phyloP scores from a whole-genome alignment of 2,797 vertebrate species.

The Apogon hyalosoma region DNA sequence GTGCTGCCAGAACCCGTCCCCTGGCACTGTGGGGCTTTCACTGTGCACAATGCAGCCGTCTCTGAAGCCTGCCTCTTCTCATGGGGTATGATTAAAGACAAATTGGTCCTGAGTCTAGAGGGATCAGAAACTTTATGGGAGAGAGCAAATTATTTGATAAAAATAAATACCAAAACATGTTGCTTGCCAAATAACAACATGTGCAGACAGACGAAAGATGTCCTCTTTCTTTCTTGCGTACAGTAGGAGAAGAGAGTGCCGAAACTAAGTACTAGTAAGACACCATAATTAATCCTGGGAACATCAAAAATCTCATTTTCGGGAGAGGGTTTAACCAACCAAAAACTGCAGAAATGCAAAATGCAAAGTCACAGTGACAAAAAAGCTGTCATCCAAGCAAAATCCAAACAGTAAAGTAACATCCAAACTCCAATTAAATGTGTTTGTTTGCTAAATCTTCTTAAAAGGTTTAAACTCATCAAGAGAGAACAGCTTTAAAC shows the following conservation, averaged over 20 bases:
- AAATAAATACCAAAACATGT: conserved; percentile 45
- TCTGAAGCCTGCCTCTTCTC: conserved; percentile 44
- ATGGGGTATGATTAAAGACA: conserved; percentile 40
- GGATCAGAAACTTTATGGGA: conserved; percentile 26
- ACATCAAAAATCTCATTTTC: no score
- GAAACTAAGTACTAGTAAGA: conserved; percentile 4
- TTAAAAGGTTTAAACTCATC: conserved; percentile 47
- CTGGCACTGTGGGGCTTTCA: conserved; percentile 47
- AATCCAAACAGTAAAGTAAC: conserved; percentile 17
- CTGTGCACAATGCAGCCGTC: conserved; percentile 52
- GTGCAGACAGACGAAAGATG: conserved; percentile 41
- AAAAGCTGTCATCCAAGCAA: conserved; percentile 17
- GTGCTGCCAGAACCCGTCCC: conserved; percentile 57
- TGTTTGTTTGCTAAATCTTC: conserved; percentile 41
- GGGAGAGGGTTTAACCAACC: no score
- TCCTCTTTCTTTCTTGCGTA: conserved; percentile 17
- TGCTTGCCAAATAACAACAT: conserved; percentile 39
- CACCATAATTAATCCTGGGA: background rate
- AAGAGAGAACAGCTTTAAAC: conserved; percentile 40
- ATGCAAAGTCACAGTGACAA: conserved; percentile 58
- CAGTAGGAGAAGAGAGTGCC: conserved; percentile 1
- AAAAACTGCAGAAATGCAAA: conserved; percentile 32
- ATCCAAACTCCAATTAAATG: conserved; percentile 41
- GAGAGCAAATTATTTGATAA: conserved; percentile 46
- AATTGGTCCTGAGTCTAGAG: conserved; percentile 42